phyloP scores from a whole-genome alignment of 1,140 invertebrate genomes.

The Paralvinella palmiformis region DNA sequence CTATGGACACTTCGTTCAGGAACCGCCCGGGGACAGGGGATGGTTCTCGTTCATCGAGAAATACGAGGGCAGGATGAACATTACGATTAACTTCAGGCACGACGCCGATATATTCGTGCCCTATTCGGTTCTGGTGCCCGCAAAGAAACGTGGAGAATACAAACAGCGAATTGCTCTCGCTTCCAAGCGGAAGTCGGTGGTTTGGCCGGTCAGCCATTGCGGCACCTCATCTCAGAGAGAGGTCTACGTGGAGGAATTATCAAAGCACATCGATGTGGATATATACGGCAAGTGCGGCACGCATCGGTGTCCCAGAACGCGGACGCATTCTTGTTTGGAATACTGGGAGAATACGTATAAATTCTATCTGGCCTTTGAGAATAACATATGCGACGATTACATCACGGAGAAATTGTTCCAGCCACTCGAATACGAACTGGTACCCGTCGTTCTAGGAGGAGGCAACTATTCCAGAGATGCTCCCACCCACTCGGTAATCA shows the following conservation, averaged over 20 bases:
- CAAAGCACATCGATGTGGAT: constrained; percentile 81
- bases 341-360: constrained; percentile 16
- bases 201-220: neutral
- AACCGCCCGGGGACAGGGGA: neutral
- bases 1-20: neutral
- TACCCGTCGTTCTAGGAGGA: too few species aligned
- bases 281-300: constrained; percentile 84
- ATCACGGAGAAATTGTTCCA: too few species aligned
- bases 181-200: neutral
- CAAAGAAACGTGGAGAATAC: neutral
- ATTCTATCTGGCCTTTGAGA: constrained; percentile 31
- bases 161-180: too few species aligned
- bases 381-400: too few species aligned
- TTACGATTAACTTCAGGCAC: neutral
- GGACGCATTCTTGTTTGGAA: neutral
- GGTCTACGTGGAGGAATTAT: constrained; percentile 78
- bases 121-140: neutral
- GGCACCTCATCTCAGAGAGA: neutral
- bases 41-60: neutral
- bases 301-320: constrained; percentile 23
- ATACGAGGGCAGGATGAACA: neutral
- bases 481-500: too few species aligned
- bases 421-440: too few species aligned
- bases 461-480: too few species aligned
- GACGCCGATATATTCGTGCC: neutral